Evolutionary conservation across 2,888 invertebrate species (phyloP).

Genomic region (Nebria brevicollis): DNA sequence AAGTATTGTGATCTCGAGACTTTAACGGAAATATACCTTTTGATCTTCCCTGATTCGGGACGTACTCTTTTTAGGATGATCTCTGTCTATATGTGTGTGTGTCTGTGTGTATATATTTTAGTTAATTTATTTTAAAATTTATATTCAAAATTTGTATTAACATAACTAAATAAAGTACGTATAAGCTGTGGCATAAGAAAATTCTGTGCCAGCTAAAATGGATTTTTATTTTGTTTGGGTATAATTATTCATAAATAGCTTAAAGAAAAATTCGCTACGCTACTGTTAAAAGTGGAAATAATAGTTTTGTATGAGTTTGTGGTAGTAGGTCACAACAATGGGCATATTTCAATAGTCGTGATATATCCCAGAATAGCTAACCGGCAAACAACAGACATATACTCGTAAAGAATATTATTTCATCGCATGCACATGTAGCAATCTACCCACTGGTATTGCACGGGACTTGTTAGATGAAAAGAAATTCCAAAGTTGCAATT

Average conservation of each 20-base stretch:
- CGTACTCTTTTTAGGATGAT: too few species aligned
- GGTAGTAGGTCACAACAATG: background rate
- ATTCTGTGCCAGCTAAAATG: too few species aligned
- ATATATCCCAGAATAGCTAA: background rate
- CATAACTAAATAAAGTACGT: too few species aligned
- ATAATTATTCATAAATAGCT: background rate
- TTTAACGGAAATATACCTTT: too few species aligned
- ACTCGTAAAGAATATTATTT: background rate
- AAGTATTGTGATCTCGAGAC: too few species aligned
- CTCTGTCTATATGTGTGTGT: too few species aligned
- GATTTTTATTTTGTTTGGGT: background rate
- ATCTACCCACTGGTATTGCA: conserved; percentile 5
- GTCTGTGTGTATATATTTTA: too few species aligned
- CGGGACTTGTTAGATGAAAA: conserved; percentile 35
- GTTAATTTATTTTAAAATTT: too few species aligned
- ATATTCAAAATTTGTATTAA: too few species aligned
- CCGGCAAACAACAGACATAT: background rate
- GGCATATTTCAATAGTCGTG: background rate
- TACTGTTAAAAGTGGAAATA: background rate
- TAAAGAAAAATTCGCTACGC: background rate
- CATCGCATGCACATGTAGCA: background rate
- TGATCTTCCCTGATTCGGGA: too few species aligned
- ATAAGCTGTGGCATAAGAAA: too few species aligned
- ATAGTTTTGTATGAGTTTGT: background rate
- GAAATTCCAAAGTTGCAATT: conserved; percentile 42